Evolutionary conservation across 2,113 vertebrate genomes (phyloP).

Genomic region (Chroicocephalus ridibundus): DNA sequence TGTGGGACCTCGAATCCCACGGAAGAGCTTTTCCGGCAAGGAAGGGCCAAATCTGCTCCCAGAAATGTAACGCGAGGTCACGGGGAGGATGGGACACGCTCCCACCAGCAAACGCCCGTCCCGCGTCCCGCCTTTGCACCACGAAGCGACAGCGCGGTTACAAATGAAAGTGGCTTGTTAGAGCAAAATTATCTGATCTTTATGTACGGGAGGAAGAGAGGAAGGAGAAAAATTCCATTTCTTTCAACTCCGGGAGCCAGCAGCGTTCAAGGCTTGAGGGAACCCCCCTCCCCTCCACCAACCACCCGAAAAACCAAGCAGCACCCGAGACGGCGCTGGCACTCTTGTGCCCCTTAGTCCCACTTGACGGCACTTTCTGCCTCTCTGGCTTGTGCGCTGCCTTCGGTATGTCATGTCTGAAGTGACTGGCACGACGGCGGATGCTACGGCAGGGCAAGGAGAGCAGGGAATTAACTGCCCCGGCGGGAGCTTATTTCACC

Average conservation of each 20-base stretch:
- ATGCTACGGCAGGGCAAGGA: not conserved
- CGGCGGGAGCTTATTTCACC: not conserved
- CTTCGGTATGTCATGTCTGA: not conserved
- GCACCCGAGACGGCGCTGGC: not conserved
- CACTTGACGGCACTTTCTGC: rapidly evolving
- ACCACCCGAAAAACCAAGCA: not conserved
- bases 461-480: not conserved
- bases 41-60: not conserved
- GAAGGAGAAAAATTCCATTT: not conserved
- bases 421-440: not conserved
- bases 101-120: not conserved
- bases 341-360: not conserved
- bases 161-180: not conserved
- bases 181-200: constrained; percentile 21
- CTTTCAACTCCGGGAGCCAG: not conserved
- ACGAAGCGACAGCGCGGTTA: not conserved
- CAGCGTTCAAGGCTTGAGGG: not conserved
- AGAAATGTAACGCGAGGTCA: rapidly evolving
- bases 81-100: not conserved
- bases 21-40: not conserved
- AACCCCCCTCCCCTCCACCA: not conserved
- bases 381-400: not conserved
- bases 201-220: not conserved
- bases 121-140: not conserved
- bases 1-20: not conserved